Evolutionary conservation across 2,797 vertebrate species (phyloP), one percentile per base, ranked within the genome.

Genomic region (Sebastes nivosus): DNA sequence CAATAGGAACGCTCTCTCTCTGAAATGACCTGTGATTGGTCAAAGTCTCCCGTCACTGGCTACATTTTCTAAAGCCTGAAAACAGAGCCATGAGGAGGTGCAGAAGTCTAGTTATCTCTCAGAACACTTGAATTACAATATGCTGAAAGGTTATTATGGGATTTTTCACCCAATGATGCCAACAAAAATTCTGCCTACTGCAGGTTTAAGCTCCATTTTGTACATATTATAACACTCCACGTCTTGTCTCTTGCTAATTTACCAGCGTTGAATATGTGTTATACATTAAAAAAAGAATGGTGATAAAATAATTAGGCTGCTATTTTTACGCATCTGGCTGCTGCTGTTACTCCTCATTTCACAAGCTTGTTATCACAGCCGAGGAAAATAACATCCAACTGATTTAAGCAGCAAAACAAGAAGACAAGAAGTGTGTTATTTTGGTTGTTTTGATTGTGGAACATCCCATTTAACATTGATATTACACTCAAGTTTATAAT

Each of bases 321-420:
- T 29, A 22, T 81, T 72, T 83, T 77, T 55, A 68, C 67, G 20
- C 64, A 63, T 67, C 27, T 76, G 71, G 61, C 32, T 72, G 18
- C 24, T 60, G 25, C 36, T 38, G 36, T 68, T 67, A 79, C 55
- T 36, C 34, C 57, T 75, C 24, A 61, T 76, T 65, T 81, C 58
- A 58, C 20, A 76, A 25, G 20, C 36, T 66, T 59, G 32, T 64
- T 76, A 75, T 60, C 42, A 42, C 67, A 65, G 4, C 18, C 2
- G 2, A 72, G 57, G 60, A 81, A 77, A 77, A 13, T 38, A 67
- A 59, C 80, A 74, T 27, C 24, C 13, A 66, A 13, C 46, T 72
- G 16, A 75, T 79, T 80, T 67, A 69, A 67, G 69, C 42, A 11
- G 58, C 74, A 67, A 57, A 75, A 74, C 69, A 72, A 52, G 38